Evolutionary conservation across 2,888 invertebrate genomes (phyloP), one percentile per base, ranked within the genome.

Genomic region (Andrena chrysosceles): DNA sequence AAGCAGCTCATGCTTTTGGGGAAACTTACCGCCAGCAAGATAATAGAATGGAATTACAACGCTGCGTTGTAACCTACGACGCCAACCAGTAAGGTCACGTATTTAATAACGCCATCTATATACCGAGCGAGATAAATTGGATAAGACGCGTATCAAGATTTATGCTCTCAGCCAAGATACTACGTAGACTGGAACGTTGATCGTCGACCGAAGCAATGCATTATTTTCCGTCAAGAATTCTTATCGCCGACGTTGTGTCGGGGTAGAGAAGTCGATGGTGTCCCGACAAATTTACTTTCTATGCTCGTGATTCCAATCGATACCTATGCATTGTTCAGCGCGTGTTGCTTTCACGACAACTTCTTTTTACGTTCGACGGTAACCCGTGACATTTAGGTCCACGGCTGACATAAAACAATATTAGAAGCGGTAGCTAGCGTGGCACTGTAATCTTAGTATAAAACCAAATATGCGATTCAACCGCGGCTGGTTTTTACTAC

Each of bases 71-170:
- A 77, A 77, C 74, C 62, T 68, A 54, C 59, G 64, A 78, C 59
- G 60, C 23, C 35, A 33, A 26, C 54, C 52, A 66, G 63, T 73
- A 78, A 76, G 83, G 88, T 86, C 88, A 88, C 88, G 88, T 88
- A 88, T 88, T 88, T 88, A 88, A 88, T 88, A 84, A 84, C 85
- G 87, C 26, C 68, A 80, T 74, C 77, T 83, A 76, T 74, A 81
- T 84, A 79, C 83, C 80, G 81, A 78, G 56, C 31, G 60, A 85
- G 83, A 85, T 88, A 85, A 84, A 86, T 82, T 78, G 85, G 84
- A 87, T 85, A 83, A 81, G 80, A 75, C 88, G 78, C 77, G 83
- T 85, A 85, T 81, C 83, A 88, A 87, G 88, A 88, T 88, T 88
- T 88, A 88, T 77, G 64, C 76, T 82, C 63, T 71, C 78, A 63